Conservation (phyloP, 2,888 invertebrate species). For the Odontocerum albicorne region DNA sequence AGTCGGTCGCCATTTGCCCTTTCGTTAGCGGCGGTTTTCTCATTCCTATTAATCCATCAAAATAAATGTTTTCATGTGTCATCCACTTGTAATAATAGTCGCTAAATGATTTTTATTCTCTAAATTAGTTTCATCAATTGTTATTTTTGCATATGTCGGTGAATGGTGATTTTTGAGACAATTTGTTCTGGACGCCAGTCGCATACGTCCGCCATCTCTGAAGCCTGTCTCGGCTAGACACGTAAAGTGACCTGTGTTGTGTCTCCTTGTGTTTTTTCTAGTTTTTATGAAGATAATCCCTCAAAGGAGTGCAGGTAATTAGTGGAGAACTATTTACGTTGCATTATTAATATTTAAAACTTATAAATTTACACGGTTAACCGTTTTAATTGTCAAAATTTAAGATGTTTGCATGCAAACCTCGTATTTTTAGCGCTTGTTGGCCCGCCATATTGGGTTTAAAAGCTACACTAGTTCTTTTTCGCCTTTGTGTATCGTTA, state of each 20-base stretch:
- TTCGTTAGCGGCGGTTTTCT: slow-evolving; percentile 31
- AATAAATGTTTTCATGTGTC: slow-evolving; percentile 40
- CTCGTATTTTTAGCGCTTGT: slow-evolving; percentile 58
- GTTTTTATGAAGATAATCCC: slow-evolving; percentile 50
- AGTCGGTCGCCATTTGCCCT: slow-evolving; percentile 36
- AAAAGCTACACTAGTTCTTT: slow-evolving; percentile 53
- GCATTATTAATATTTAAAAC: slow-evolving; percentile 33
- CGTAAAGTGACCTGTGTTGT: slow-evolving; percentile 55
- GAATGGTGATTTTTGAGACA: slow-evolving; percentile 45
- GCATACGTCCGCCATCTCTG: slow-evolving; percentile 59
- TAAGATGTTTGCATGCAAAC: slow-evolving; percentile 45
- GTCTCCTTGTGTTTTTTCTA: slow-evolving; percentile 53
- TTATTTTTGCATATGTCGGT: too few relatives aligned
- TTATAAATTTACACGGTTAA: slow-evolving; percentile 44
- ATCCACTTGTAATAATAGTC: slow-evolving; percentile 49
- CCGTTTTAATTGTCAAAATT: slow-evolving; percentile 28
- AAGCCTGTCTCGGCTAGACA: slow-evolving; percentile 54
- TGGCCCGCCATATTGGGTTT: slow-evolving; percentile 72
- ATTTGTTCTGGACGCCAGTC: slow-evolving; percentile 49
- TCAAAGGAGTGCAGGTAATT: slow-evolving; percentile 49
- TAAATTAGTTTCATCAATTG: too few relatives aligned
- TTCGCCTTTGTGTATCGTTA: slow-evolving; percentile 35
- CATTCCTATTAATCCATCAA: slow-evolving; percentile 27
- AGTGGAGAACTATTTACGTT: slow-evolving; percentile 26
- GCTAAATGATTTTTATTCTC: slow-evolving; percentile 47